Evolutionary conservation across 2,113 vertebrate genomes (phyloP).

Genomic region (Syngnathus floridae): DNA sequence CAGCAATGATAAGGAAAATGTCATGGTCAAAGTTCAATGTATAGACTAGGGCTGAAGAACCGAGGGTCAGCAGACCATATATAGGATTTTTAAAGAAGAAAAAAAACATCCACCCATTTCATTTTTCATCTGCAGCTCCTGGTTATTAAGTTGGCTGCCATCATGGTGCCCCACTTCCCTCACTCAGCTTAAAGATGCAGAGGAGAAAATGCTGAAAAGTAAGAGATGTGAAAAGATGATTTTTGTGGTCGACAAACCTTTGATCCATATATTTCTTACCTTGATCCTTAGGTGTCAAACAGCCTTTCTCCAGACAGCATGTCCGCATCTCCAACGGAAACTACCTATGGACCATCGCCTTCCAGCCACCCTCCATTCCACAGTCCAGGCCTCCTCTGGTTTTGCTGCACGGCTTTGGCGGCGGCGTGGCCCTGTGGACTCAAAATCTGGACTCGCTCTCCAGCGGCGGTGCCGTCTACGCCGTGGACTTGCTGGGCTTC

Average conservation of each 20-base stretch:
- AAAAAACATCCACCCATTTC: too few species aligned
- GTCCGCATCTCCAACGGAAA: conserved; percentile 78
- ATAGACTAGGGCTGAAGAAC: not conserved
- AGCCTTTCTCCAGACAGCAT: conserved; percentile 74
- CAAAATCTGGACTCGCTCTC: conserved; percentile 86
- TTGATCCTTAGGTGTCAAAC: conserved; percentile 69
- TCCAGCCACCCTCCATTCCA: conserved; percentile 20
- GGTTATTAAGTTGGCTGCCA: conserved; percentile 86
- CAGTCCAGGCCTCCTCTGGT: conserved; percentile 75
- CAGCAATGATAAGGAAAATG: conserved; percentile 26
- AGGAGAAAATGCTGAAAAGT: conserved; percentile 90
- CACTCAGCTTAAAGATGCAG: conserved; percentile 83
- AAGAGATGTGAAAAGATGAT: conserved; percentile 46
- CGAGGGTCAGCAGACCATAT: not conserved
- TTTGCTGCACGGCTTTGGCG: conserved; percentile 89
- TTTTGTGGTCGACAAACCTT: not conserved
- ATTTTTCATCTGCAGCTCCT: conserved; percentile 65
- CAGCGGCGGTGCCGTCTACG: conserved; percentile 76
- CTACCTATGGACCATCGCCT: conserved; percentile 86
- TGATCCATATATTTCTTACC: not conserved
- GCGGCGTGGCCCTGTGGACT: conserved; percentile 86
- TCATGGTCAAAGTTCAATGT: conserved; percentile 47
- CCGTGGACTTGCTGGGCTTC: conserved; percentile 88
- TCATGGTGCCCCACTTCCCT: conserved; percentile 89
- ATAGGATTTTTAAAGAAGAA: not conserved